Conservation (phyloP, 2,113 vertebrate genomes). For the Noturus placidus region DNA sequence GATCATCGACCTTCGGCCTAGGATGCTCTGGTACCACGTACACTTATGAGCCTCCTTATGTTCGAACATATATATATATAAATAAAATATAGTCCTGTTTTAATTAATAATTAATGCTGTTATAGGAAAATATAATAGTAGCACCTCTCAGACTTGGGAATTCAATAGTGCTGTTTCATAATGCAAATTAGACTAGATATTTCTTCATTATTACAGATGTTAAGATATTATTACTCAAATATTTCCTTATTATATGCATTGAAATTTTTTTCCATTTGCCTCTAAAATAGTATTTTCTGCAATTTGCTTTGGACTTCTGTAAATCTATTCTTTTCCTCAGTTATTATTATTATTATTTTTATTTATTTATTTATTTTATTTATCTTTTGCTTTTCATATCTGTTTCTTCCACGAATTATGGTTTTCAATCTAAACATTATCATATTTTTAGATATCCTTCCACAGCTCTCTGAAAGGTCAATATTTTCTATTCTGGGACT, state of each 20-base stretch:
- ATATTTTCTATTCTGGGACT: neutral
- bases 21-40: too few relatives aligned
- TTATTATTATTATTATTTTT: neutral
- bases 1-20: too few relatives aligned
- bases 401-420: neutral
- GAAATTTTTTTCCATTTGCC: neutral
- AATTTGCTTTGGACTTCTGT: neutral
- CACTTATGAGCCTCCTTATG: too few relatives aligned
- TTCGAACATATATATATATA: too few relatives aligned
- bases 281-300: neutral
- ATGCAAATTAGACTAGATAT: neutral
- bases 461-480: neutral
- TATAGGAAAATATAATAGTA: too few relatives aligned
- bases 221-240: neutral
- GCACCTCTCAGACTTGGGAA: too few relatives aligned
- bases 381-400: neutral
- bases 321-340: neutral
- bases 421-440: neutral
- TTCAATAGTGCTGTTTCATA: too few relatives aligned
- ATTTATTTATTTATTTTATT: neutral
- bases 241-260: neutral
- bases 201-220: neutral
- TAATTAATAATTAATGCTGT: neutral
- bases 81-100: too few relatives aligned
- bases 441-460: neutral